Evolutionary conservation across 2,113 vertebrate species (phyloP).

Genomic region (Physeter macrocephalus): DNA sequence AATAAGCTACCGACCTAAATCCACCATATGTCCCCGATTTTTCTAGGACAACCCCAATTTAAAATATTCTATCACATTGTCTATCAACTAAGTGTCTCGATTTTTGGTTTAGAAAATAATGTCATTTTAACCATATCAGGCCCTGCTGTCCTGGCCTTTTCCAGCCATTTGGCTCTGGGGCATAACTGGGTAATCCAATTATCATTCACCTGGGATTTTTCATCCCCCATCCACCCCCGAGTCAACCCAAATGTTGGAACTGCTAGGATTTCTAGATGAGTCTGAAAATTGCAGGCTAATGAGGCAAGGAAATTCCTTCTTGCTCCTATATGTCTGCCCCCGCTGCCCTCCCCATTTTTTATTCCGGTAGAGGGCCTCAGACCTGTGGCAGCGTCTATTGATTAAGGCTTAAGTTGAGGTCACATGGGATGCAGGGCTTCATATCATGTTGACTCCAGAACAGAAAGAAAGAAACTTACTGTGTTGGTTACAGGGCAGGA

Average conservation of each 20-base stretch:
- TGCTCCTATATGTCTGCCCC: background rate
- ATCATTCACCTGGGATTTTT: conserved; percentile 64
- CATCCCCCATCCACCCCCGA: conserved; percentile 4
- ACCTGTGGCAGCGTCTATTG: background rate
- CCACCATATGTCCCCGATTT: conserved; percentile 28
- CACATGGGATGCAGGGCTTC: background rate
- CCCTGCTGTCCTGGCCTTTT: conserved; percentile 38
- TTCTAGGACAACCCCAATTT: conserved; percentile 49
- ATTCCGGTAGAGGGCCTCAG: background rate
- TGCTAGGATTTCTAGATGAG: conserved; percentile 52
- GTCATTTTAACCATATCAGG: background rate
- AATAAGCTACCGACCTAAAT: conserved; percentile 50
- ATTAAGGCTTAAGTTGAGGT: background rate
- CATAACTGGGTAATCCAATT: conserved; percentile 68
- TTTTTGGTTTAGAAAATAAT: conserved; percentile 45
- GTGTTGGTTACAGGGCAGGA: background rate
- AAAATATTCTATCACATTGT: conserved; percentile 30
- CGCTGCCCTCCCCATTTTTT: background rate
- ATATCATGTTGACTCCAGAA: background rate
- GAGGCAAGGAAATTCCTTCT: conserved; percentile 28
- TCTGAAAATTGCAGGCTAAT: conserved; percentile 36
- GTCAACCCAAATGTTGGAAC: conserved; percentile 49
- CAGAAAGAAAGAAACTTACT: background rate
- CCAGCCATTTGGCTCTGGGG: conserved; percentile 62
- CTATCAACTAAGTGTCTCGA: background rate